Conservation (phyloP, 2,113 vertebrate species). For the Stigmatopora nigra region DNA sequence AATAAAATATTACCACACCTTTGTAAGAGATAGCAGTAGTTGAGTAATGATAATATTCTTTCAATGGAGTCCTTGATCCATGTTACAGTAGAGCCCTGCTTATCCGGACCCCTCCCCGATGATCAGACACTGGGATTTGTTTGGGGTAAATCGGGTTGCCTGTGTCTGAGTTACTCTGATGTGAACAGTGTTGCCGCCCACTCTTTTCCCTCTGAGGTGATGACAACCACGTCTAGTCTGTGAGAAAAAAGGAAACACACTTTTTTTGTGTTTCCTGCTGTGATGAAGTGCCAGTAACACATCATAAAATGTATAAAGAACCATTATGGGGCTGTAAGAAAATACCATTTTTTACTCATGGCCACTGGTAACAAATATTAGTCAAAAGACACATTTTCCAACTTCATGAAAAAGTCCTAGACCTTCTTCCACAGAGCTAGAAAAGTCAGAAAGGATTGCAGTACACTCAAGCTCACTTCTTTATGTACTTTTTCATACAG, state of each 20-base stretch:
- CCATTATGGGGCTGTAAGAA: not conserved
- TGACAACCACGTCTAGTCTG: conserved; percentile 44
- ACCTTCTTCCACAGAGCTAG: not conserved
- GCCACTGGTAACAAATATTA: not conserved
- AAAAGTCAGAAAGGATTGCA: not conserved
- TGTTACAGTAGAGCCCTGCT: conserved; percentile 9
- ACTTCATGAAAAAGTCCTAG: not conserved
- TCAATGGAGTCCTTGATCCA: not conserved
- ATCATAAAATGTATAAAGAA: conserved; percentile 5
- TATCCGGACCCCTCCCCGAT: conserved; percentile 40
- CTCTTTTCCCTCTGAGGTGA: conserved; percentile 44
- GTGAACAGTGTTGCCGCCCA: conserved; percentile 35
- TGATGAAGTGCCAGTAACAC: conserved; percentile 12
- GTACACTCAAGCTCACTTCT: not conserved
- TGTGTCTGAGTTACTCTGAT: conserved; percentile 38
- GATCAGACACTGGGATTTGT: conserved; percentile 32
- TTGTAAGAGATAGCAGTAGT: not conserved
- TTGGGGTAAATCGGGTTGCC: conserved; percentile 23
- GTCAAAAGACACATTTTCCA: not conserved
- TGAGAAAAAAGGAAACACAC: conserved; percentile 36
- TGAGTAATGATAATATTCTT: not conserved
- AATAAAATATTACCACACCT: not conserved
- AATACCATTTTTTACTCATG: not conserved
- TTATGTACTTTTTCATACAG: no score
- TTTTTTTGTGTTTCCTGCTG: conserved; percentile 10